Evolutionary conservation across 2,888 invertebrate species (phyloP).

Genomic region (Pyrgus malvae): DNA sequence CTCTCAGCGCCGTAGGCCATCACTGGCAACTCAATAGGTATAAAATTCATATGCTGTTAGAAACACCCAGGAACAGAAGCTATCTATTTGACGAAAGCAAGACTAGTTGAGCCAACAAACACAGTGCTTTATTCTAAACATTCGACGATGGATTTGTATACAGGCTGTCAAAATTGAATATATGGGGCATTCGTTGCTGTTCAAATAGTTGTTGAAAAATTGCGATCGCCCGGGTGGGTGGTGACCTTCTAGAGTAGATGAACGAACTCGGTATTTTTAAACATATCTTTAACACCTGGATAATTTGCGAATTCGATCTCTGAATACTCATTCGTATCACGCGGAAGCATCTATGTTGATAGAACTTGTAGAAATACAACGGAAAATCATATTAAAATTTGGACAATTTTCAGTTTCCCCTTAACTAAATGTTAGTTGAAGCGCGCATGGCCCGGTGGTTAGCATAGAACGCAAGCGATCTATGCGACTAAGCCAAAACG

Average conservation of each 20-base stretch:
- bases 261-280: slow-evolving; percentile 75
- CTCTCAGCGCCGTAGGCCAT: too few relatives aligned
- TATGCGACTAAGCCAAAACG: too few relatives aligned
- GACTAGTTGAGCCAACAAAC: slow-evolving; percentile 36
- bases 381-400: too few relatives aligned
- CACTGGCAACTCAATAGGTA: not conserved
- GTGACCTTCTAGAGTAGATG: slow-evolving; percentile 54
- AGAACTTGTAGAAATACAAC: too few relatives aligned
- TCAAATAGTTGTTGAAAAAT: slow-evolving; percentile 37
- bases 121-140: slow-evolving; percentile 65
- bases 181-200: slow-evolving; percentile 28
- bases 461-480: too few relatives aligned
- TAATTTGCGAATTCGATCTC: slow-evolving; percentile 60
- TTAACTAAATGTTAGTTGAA: too few relatives aligned
- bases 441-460: too few relatives aligned
- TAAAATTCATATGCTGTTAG: not conserved
- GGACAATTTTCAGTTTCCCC: too few relatives aligned
- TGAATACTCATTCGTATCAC: slow-evolving; percentile 25
- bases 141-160: slow-evolving; percentile 67
- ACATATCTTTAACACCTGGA: slow-evolving; percentile 58
- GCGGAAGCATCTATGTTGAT: not conserved
- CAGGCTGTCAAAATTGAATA: slow-evolving; percentile 44
- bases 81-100: slow-evolving; percentile 10
- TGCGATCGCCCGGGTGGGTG: slow-evolving; percentile 42
- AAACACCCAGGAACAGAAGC: slow-evolving; percentile 2